Percentiles rank a stretch among this genome's conserved stretches.
Evolutionary conservation across 1,140 invertebrate species (phyloP).

Genomic region (Lamellibrachia luymesi): DNA sequence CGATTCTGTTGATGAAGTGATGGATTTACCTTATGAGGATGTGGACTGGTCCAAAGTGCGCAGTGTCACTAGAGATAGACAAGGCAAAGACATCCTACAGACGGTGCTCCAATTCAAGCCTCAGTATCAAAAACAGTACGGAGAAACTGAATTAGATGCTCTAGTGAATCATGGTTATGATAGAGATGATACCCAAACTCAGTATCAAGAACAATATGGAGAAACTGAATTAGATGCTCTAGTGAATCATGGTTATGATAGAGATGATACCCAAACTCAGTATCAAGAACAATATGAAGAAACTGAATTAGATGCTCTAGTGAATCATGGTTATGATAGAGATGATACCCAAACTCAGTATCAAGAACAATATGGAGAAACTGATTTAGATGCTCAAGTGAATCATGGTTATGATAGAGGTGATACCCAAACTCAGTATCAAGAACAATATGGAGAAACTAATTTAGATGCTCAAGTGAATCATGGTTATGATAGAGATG

Average conservation of each 20-base stretch:
- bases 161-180: too few relatives aligned
- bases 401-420: not conserved
- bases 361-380: not conserved
- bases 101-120: not conserved
- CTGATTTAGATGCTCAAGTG: not conserved
- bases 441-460: not conserved
- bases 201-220: not conserved
- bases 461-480: too few relatives aligned
- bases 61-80: not conserved
- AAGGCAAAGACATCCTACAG: not conserved
- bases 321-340: not conserved
- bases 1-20: too few relatives aligned
- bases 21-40: constrained; percentile 27
- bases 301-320: too few relatives aligned
- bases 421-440: not conserved
- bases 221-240: constrained; percentile 19
- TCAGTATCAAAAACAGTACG: not conserved
- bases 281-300: not conserved
- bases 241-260: not conserved
- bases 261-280: too few relatives aligned
- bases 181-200: not conserved
- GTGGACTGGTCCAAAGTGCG: constrained; percentile 7
- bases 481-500: too few relatives aligned
- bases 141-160: too few relatives aligned
- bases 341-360: not conserved